Conservation (phyloP, 2,113 vertebrate genomes). For the Equus quagga region DNA sequence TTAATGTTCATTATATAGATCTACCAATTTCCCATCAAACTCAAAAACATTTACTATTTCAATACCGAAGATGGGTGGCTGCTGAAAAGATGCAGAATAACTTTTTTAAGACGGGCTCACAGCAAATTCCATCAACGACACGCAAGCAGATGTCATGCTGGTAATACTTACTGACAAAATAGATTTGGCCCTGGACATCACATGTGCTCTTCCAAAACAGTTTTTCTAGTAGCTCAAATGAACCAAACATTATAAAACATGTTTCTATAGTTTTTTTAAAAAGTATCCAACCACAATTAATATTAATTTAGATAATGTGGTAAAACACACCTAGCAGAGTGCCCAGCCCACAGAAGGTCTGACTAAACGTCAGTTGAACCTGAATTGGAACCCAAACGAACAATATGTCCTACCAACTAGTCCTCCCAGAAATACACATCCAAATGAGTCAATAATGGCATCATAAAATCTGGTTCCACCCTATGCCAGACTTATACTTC, state of each 20-base stretch:
- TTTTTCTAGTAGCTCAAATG: background rate
- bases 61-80: background rate
- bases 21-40: background rate
- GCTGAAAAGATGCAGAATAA: background rate
- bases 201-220: background rate
- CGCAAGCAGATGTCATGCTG: background rate
- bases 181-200: background rate
- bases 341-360: background rate
- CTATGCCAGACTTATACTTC: background rate
- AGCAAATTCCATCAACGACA: background rate
- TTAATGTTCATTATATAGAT: background rate
- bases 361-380: background rate
- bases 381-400: background rate
- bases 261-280: background rate
- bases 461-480: background rate
- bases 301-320: background rate
- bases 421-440: background rate
- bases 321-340: background rate
- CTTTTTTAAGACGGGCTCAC: background rate
- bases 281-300: background rate
- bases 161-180: background rate
- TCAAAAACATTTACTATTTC: background rate
- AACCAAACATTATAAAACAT: background rate
- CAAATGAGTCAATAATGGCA: background rate
- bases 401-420: background rate